Conservation (phyloP, 1,140 invertebrate species). For the Saccostrea glomerata region DNA sequence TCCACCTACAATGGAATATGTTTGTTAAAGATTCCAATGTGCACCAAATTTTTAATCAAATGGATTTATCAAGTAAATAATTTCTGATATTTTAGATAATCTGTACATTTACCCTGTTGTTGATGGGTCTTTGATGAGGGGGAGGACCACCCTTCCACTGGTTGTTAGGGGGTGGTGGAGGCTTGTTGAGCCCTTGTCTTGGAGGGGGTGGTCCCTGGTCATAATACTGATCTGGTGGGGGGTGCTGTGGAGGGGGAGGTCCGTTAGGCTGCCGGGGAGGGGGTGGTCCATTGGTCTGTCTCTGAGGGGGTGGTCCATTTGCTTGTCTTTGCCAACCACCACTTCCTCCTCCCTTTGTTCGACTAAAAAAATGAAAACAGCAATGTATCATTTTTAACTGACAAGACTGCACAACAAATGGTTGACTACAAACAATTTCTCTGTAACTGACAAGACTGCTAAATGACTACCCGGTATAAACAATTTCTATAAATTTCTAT, state of each 20-base stretch:
- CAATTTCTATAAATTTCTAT: too few relatives aligned
- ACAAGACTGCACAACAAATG: too few relatives aligned
- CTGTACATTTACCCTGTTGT: not conserved
- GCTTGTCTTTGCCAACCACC: constrained; percentile 32
- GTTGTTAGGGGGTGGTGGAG: constrained; percentile 30
- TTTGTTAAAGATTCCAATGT: not conserved
- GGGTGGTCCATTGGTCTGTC: constrained; percentile 39
- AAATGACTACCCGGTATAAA: too few relatives aligned
- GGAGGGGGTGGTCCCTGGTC: constrained; percentile 47
- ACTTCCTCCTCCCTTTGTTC: constrained; percentile 40
- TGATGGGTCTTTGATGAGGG: constrained; percentile 20
- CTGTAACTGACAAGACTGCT: too few relatives aligned
- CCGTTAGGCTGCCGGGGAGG: constrained; percentile 57
- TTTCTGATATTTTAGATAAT: too few relatives aligned
- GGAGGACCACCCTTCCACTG: constrained; percentile 45
- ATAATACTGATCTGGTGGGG: constrained; percentile 59
- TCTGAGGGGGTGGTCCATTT: constrained; percentile 37
- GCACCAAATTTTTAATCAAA: too few relatives aligned
- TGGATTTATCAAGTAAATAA: too few relatives aligned
- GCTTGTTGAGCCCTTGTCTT: not conserved
- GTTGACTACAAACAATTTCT: too few relatives aligned
- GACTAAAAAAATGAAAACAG: not conserved
- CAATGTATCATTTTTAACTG: not conserved
- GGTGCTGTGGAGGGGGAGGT: constrained; percentile 54
- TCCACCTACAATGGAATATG: constrained; percentile 12